Percentiles rank a stretch among this genome's conserved stretches.
phyloP scores from a whole-genome alignment of 1,140 invertebrate species.

The Drosophila seguyi region DNA sequence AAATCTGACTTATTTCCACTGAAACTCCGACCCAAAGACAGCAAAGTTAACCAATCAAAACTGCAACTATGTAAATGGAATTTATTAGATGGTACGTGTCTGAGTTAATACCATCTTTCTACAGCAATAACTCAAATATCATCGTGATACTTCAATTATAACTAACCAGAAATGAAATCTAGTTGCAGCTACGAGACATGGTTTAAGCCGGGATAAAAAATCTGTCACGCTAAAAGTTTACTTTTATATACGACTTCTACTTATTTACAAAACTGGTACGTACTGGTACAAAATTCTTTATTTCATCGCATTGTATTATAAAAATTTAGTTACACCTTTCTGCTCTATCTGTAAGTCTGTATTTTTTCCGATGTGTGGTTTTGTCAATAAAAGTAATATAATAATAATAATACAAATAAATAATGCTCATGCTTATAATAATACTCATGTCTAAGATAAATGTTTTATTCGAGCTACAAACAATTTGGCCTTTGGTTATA shows the following conservation, averaged over 20 bases:
- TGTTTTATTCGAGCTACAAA: too few relatives aligned
- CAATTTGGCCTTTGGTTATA: too few relatives aligned
- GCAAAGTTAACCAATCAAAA: background rate
- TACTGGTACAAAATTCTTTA: background rate
- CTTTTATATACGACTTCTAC: background rate
- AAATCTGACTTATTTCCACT: background rate
- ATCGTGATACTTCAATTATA: constrained; percentile 7
- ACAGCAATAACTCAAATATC: constrained; percentile 16
- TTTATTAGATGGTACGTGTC: background rate
- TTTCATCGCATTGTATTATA: background rate
- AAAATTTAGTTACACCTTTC: too few relatives aligned
- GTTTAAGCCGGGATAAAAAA: constrained; percentile 10
- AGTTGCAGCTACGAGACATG: background rate
- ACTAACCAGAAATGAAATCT: background rate
- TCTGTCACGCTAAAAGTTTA: constrained; percentile 15
- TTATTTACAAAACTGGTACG: background rate
- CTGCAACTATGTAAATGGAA: background rate
- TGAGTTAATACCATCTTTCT: background rate
- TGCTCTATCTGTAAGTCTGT: too few relatives aligned
- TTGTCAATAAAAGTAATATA: too few relatives aligned
- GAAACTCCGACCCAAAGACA: background rate
- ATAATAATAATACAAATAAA: too few relatives aligned
- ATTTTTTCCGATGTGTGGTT: too few relatives aligned
- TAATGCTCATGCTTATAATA: too few relatives aligned
- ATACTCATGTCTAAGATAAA: too few relatives aligned